Evolutionary conservation across 2,797 vertebrate genomes (phyloP), one percentile per base, ranked within the genome.

Genomic region (Neosilurus hyrtlii): DNA sequence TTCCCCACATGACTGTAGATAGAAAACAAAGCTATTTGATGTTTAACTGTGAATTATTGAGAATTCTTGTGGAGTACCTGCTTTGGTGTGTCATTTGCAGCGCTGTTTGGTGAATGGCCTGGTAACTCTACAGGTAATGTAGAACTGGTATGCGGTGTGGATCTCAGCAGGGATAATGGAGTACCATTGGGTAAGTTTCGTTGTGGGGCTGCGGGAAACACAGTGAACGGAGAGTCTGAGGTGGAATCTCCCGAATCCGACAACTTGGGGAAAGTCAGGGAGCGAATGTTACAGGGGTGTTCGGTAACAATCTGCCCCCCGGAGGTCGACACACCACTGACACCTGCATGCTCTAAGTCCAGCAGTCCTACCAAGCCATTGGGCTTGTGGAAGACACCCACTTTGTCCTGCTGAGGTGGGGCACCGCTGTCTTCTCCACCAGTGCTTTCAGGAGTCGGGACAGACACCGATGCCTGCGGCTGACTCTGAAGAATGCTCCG

Each of bases 281-380:
- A 99, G 91, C 97, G 98, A 89, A 99, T 99, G 94, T 97, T 99
- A 93, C 97, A 99, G 90, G 97, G 97, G 88, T 96, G 92, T 79
- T 95, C 93, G 0, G 94, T 89, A 6, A 92, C 93, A 89, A 95
- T 92, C 71, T 91, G 92, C 43, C 89, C 91, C 0, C 79, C 43
- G 85, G 81, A 59, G 30, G 86, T 90, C 7, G 86, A 88, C 35
- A 89, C 88, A 73, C 91, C 86, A 30, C 91, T 90, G 12, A 90
- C 88, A 79, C 82, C 83, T n/a, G 84, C 35, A 16, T 88, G 90
- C 89, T 96, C 96, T 89, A 97, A 77, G 90, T 98, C 96, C 18
- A 97, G 93, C 90, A 98, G 93, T 83, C 94, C 91, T 83, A 98
- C 95, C 88, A 98, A 95, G 82, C 97, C 97, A 56, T 98, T 99